Conservation (phyloP, 2,888 invertebrate species). For the Pseudanteris insignis region DNA sequence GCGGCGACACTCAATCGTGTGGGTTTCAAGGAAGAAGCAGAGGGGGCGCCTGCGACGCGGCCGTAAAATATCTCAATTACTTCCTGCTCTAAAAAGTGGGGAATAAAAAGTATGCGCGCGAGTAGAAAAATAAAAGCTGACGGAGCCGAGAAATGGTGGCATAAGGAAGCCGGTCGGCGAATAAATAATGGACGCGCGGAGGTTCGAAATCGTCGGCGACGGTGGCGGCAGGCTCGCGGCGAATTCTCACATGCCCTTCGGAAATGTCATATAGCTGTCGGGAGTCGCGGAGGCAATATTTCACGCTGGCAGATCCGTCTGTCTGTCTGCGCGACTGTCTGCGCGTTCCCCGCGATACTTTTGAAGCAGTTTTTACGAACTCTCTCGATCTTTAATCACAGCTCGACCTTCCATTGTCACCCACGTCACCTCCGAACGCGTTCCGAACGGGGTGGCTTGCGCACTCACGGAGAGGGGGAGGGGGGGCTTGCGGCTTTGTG, state of each 20-base stretch:
- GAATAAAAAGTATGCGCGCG: slow-evolving; percentile 4
- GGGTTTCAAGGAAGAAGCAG: slow-evolving; percentile 25
- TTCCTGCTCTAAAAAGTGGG: slow-evolving; percentile 36
- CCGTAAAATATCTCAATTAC: slow-evolving; percentile 44
- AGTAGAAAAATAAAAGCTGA: background rate
- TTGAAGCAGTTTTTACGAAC: slow-evolving; percentile 63
- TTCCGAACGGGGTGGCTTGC: slow-evolving; percentile 51
- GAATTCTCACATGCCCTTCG: slow-evolving; percentile 59
- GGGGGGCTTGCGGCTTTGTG: slow-evolving; percentile 56
- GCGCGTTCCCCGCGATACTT: slow-evolving; percentile 49
- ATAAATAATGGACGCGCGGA: slow-evolving; percentile 36
- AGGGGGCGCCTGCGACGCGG: slow-evolving; percentile 22
- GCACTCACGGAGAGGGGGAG: slow-evolving; percentile 51
- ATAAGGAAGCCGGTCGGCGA: slow-evolving; percentile 13
- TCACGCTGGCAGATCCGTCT: slow-evolving; percentile 55
- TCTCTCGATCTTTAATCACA: slow-evolving; percentile 66
- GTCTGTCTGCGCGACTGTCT: slow-evolving; percentile 44
- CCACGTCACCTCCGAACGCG: slow-evolving; percentile 60
- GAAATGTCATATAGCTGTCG: slow-evolving; percentile 63
- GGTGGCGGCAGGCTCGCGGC: slow-evolving; percentile 32
- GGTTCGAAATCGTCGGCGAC: slow-evolving; percentile 32
- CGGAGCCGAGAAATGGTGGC: slow-evolving; percentile 7
- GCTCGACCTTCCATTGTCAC: slow-evolving; percentile 65
- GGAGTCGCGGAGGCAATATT: slow-evolving; percentile 62
- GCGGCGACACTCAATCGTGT: slow-evolving; percentile 16